Evolutionary conservation across 2,888 invertebrate genomes (phyloP).

Genomic region (Liposcelis brunnea): DNA sequence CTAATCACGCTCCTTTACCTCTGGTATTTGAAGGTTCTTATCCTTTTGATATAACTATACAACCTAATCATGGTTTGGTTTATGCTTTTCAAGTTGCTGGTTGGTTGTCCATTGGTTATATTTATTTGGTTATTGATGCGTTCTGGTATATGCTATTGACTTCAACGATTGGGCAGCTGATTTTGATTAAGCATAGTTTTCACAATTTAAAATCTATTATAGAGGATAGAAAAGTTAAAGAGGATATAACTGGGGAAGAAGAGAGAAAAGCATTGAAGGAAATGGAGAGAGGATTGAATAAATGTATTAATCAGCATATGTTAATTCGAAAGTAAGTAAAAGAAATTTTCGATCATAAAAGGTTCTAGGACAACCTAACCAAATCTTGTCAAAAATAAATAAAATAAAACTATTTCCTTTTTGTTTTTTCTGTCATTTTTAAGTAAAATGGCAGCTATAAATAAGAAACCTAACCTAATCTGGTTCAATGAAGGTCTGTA

Average conservation of each 20-base stretch:
- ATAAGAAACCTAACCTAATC: too few species aligned
- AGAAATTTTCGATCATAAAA: neutral
- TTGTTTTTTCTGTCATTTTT: too few species aligned
- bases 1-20: neutral
- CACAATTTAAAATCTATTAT: neutral
- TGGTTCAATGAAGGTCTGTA: too few species aligned
- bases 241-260: neutral
- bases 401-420: too few species aligned
- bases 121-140: neutral
- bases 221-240: neutral
- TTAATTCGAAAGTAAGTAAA: neutral
- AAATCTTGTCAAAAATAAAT: too few species aligned
- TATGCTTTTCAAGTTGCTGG: neutral
- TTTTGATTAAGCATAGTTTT: neutral
- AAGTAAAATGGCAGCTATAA: too few species aligned
- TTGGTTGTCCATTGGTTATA: neutral
- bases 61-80: neutral
- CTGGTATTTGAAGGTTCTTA: neutral
- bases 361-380: too few species aligned
- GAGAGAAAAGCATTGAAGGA: neutral
- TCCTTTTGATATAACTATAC: neutral
- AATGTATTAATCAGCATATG: neutral
- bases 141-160: neutral
- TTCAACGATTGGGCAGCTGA: neutral
- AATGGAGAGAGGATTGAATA: neutral